phyloP scores from a whole-genome alignment of 2,888 invertebrate genomes.

The Amphipoea oculea region DNA sequence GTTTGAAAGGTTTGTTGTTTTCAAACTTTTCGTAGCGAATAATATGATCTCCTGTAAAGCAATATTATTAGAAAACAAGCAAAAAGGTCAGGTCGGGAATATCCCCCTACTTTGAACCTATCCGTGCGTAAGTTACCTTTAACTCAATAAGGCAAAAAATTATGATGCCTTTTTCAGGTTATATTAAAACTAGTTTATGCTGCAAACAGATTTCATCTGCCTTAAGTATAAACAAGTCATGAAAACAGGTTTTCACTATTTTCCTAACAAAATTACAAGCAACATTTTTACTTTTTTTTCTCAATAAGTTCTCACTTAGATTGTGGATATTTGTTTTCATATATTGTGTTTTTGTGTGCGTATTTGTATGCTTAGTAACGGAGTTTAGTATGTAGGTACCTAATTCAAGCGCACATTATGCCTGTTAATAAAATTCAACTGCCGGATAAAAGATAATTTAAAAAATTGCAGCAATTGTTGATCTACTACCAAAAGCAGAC shows the following conservation, averaged over 20 bases:
- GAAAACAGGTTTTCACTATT: neutral
- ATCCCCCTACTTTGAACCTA: neutral
- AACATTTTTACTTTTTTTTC: neutral
- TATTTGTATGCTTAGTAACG: neutral
- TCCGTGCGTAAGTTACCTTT: neutral
- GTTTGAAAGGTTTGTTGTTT: neutral
- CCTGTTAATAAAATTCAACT: neutral
- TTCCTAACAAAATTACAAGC: neutral
- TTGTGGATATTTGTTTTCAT: neutral
- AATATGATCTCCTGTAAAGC: neutral
- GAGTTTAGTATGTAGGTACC: neutral
- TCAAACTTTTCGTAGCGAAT: neutral
- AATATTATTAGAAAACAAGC: conserved; percentile 7
- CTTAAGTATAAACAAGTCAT: too few relatives aligned
- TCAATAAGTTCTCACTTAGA: neutral
- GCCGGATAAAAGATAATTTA: too few relatives aligned
- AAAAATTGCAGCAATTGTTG: neutral
- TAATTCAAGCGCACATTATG: neutral
- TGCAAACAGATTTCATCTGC: neutral
- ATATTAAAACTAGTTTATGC: neutral
- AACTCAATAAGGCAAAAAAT: neutral
- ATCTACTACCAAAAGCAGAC: neutral
- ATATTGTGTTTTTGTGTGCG: neutral
- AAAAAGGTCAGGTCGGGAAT: conserved; percentile 12
- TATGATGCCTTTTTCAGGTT: neutral